A percentile compares a stretch with the other conserved stretches of the same genome.
phyloP scores from a whole-genome alignment of 2,888 invertebrate genomes.

The Chesias legatella region DNA sequence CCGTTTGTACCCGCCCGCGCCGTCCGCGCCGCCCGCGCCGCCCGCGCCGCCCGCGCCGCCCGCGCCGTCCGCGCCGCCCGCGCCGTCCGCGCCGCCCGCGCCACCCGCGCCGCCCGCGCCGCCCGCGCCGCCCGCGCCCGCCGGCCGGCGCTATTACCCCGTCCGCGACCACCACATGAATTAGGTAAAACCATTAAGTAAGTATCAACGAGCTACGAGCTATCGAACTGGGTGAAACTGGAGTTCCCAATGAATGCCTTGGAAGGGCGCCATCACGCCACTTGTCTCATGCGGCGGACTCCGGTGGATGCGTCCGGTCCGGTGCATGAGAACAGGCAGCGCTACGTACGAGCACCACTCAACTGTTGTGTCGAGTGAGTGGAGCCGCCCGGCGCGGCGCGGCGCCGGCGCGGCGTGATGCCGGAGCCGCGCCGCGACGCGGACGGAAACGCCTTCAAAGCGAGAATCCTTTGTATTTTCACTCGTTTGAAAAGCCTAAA shows the following conservation, averaged over 20 bases:
- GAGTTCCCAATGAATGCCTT: too few relatives aligned
- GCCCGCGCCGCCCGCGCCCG: not conserved
- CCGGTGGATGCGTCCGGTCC: too few relatives aligned
- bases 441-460: conserved; percentile 34
- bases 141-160: too few relatives aligned
- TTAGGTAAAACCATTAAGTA: too few relatives aligned
- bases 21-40: not conserved
- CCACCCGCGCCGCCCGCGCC: not conserved
- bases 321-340: too few relatives aligned
- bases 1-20: too few relatives aligned
- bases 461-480: conserved; percentile 53
- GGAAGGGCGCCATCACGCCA: too few relatives aligned
- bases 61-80: not conserved
- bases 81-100: not conserved
- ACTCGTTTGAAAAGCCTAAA: conserved; percentile 53
- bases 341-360: too few relatives aligned
- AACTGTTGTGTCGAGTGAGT: not conserved
- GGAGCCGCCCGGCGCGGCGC: not conserved
- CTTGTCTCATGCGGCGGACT: too few relatives aligned
- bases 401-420: not conserved
- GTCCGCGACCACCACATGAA: not conserved
- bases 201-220: too few relatives aligned
- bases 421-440: conserved; percentile 4
- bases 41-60: not conserved
- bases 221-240: too few relatives aligned